Conservation (phyloP, 1,140 invertebrate species). For the Psix sp. region DNA sequence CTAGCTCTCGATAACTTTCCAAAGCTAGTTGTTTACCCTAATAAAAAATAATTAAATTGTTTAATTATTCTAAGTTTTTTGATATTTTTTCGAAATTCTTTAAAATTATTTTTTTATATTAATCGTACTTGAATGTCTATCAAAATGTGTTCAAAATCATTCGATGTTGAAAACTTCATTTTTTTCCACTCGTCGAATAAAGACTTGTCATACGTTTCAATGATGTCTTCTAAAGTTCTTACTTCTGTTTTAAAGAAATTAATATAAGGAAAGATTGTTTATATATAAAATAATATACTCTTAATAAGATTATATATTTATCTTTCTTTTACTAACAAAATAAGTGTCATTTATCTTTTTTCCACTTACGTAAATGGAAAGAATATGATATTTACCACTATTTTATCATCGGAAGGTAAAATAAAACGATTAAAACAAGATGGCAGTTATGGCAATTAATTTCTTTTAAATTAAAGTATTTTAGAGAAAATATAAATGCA, state of each 20-base stretch:
- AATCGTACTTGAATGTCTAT: constrained; percentile 16
- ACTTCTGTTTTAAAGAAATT: constrained; percentile 62
- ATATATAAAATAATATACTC: constrained; percentile 2
- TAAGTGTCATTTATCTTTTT: too few species aligned
- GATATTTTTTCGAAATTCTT: neutral
- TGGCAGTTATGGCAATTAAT: too few species aligned
- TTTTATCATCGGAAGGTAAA: too few species aligned
- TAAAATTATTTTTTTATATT: constrained; percentile 2
- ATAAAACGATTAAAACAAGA: too few species aligned
- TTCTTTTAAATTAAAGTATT: too few species aligned
- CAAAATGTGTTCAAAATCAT: constrained; percentile 19
- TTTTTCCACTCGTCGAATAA: constrained; percentile 48
- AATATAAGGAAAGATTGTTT: too few species aligned
- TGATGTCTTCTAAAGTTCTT: constrained; percentile 65
- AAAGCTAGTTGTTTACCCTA: constrained; percentile 25
- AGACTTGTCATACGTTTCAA: constrained; percentile 64
- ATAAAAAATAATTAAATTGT: constrained; percentile 3
- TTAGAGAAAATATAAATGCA: too few species aligned
- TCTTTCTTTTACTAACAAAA: too few species aligned
- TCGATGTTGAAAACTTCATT: constrained; percentile 9
- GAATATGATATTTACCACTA: too few species aligned
- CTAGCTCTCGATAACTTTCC: constrained; percentile 22
- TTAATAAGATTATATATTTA: constrained; percentile 4
- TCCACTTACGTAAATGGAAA: too few species aligned
- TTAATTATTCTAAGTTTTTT: constrained; percentile 4